Conservation (phyloP, 2,113 vertebrate species). For the Phylloscopus trochiloides region DNA sequence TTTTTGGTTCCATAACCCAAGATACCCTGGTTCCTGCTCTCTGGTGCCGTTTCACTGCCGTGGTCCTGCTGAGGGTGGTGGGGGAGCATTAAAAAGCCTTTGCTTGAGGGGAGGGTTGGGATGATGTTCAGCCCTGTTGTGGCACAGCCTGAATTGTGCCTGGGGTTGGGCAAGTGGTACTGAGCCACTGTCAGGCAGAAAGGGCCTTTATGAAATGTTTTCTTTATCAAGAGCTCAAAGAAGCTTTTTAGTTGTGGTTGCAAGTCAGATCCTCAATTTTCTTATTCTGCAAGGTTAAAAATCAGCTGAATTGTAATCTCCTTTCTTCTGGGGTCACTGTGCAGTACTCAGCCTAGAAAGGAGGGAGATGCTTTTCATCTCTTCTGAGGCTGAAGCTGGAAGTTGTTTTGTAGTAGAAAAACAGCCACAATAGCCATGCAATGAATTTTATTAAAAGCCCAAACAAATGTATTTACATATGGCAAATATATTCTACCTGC, state of each 20-base stretch:
- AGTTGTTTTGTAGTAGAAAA: neutral
- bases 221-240: slow-evolving; percentile 21
- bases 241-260: slow-evolving; percentile 16
- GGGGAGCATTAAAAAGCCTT: neutral
- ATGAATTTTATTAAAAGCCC: neutral
- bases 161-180: neutral
- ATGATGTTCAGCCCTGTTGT: neutral
- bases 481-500: neutral
- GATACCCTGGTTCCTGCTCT: neutral
- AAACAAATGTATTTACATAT: neutral
- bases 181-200: neutral
- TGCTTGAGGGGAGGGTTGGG: neutral
- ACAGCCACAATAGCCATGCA: neutral
- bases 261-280: slow-evolving; percentile 18
- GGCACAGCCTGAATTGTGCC: neutral
- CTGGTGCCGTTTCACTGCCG: neutral
- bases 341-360: neutral
- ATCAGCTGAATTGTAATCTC: neutral
- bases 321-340: neutral
- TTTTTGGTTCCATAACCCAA: no score
- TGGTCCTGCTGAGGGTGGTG: rapidly evolving
- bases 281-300: slow-evolving; percentile 29
- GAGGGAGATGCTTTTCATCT: neutral
- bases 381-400: neutral
- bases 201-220: slow-evolving; percentile 17